Percentiles rank a stretch among this genome's conserved stretches.
phyloP scores from a whole-genome alignment of 2,797 vertebrate genomes.

The Uromys caudimaculatus region DNA sequence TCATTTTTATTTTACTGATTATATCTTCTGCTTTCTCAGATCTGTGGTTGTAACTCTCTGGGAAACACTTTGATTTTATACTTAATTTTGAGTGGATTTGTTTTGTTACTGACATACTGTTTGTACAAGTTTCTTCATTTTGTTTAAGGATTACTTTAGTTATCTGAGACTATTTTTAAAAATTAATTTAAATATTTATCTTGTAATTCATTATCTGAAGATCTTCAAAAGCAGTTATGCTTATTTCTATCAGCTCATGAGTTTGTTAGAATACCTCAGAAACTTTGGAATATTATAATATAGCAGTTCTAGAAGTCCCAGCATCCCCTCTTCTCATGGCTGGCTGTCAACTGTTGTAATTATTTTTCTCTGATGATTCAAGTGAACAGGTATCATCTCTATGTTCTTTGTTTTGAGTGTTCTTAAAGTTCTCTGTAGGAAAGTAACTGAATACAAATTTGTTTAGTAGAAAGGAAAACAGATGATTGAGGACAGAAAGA shows the following conservation, averaged over 20 bases:
- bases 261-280: neutral
- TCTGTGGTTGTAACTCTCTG: no score
- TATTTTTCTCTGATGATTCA: neutral
- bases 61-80: neutral
- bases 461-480: neutral
- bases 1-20: neutral
- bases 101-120: neutral
- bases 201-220: neutral
- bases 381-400: neutral
- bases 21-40: neutral
- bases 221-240: neutral
- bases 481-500: neutral
- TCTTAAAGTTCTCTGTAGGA: neutral
- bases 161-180: neutral
- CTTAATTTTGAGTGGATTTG: no score
- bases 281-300: neutral
- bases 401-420: neutral
- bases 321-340: neutral
- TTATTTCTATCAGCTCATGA: neutral
- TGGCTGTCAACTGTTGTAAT: neutral
- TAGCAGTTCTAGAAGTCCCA: neutral
- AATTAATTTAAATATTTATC: neutral
- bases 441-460: neutral
- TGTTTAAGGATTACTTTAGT: neutral
- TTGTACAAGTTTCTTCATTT: neutral